phyloP scores from a whole-genome alignment of 1,140 invertebrate species.

The Cecropterus lyciades region DNA sequence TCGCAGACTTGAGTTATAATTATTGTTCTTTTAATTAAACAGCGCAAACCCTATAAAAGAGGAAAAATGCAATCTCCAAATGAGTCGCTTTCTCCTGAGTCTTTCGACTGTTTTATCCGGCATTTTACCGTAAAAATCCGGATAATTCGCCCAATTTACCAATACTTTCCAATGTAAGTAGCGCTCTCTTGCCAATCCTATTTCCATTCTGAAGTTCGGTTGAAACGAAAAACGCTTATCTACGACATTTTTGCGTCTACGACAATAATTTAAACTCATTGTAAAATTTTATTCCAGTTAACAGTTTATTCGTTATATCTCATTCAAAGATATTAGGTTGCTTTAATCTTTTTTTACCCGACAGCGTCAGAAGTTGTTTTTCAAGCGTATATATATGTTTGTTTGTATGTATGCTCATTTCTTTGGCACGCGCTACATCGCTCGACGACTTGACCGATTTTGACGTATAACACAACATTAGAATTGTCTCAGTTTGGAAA shows the following conservation, averaged over 20 bases:
- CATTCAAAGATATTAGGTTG: not conserved
- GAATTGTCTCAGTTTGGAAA: too few species aligned
- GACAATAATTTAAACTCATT: constrained; percentile 10
- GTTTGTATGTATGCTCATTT: too few species aligned
- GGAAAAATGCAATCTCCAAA: constrained; percentile 59
- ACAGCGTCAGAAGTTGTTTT: too few species aligned
- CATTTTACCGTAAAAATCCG: constrained; percentile 53
- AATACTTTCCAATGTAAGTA: constrained; percentile 46
- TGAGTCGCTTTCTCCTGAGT: constrained; percentile 54
- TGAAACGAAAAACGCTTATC: constrained; percentile 28
- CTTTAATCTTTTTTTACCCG: too few species aligned
- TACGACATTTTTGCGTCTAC: constrained; percentile 2
- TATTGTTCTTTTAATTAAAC: constrained; percentile 19
- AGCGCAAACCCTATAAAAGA: constrained; percentile 46
- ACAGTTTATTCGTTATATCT: not conserved
- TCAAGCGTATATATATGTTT: too few species aligned
- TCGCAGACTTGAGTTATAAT: too few species aligned
- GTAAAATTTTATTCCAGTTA: constrained; percentile 1
- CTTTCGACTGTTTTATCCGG: constrained; percentile 47
- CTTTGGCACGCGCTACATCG: too few species aligned
- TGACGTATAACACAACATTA: too few species aligned
- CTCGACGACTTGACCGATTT: too few species aligned
- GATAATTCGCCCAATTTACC: constrained; percentile 56
- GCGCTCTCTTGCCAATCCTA: constrained; percentile 27
- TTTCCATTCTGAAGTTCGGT: constrained; percentile 23